Conservation (phyloP, 2,113 vertebrate species). For the Strix uralensis region DNA sequence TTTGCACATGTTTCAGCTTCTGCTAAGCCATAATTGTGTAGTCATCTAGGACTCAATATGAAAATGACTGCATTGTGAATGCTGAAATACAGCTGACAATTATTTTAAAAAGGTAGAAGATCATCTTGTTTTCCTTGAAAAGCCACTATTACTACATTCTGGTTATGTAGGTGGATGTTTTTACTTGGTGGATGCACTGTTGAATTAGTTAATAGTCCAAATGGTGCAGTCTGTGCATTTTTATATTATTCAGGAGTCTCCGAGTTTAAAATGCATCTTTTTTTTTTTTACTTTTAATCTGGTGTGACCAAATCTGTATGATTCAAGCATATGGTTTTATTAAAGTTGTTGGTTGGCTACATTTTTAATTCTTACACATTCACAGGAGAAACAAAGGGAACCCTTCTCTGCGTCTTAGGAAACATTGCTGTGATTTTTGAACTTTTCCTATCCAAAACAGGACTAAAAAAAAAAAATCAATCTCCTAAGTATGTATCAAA, state of each 20-base stretch:
- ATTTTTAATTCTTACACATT: background rate
- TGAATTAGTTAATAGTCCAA: background rate
- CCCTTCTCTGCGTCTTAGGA: background rate
- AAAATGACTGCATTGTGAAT: background rate
- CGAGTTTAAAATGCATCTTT: background rate
- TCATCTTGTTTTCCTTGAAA: background rate
- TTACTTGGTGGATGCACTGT: background rate
- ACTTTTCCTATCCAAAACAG: background rate
- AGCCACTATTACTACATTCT: background rate
- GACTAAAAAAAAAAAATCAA: background rate
- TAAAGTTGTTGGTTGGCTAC: background rate
- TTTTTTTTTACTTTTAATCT: background rate
- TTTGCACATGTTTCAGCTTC: background rate
- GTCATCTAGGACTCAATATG: background rate
- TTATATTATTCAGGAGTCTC: background rate
- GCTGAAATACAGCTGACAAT: background rate
- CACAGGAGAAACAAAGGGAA: background rate
- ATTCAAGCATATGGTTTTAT: background rate
- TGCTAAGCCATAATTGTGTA: background rate
- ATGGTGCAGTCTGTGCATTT: background rate
- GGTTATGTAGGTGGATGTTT: background rate
- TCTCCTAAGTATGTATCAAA: background rate
- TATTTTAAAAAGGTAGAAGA: background rate
- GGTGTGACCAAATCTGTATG: background rate
- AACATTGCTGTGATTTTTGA: background rate